Evolutionary conservation across 92 coral and sea anemone species (phyloP).

Genomic region (Metridium senile): DNA sequence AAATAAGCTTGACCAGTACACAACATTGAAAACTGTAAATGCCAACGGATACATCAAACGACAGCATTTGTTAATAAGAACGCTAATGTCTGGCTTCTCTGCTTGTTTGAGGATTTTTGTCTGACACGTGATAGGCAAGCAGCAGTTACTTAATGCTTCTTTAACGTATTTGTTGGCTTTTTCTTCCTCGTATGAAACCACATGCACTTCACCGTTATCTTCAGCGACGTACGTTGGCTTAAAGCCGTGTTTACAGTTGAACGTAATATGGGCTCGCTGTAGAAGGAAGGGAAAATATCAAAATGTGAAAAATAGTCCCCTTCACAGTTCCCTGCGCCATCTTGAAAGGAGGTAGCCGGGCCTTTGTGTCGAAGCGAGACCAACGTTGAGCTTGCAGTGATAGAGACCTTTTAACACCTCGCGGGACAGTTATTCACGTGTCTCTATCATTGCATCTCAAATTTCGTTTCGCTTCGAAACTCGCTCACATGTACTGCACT

Average conservation of each 20-base stretch:
- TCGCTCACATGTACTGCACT: too few species aligned
- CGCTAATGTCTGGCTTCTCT: constrained; percentile 43
- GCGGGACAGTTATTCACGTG: too few species aligned
- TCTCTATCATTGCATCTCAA: too few species aligned
- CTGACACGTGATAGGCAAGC: constrained; percentile 33
- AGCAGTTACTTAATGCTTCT: constrained; percentile 24
- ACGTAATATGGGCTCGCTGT: constrained; percentile 61
- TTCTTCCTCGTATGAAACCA: constrained; percentile 70
- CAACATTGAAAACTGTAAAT: constrained; percentile 56
- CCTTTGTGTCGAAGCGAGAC: too few species aligned
- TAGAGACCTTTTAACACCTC: too few species aligned
- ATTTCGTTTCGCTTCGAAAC: too few species aligned
- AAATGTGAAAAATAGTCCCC: too few species aligned
- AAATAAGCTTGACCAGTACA: constrained; percentile 53
- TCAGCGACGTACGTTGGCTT: constrained; percentile 88
- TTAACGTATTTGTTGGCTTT: constrained; percentile 28
- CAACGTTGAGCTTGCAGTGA: too few species aligned
- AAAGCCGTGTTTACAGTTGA: constrained; percentile 74
- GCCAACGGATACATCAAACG: constrained; percentile 62
- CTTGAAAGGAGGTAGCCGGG: too few species aligned
- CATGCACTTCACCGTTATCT: constrained; percentile 71
- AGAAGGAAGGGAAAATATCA: background rate
- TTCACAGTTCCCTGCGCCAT: too few species aligned
- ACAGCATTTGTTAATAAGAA: constrained; percentile 63
- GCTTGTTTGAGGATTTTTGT: background rate